Conservation (phyloP, 2,113 vertebrate species). For the Prochilodus magdalenae region DNA sequence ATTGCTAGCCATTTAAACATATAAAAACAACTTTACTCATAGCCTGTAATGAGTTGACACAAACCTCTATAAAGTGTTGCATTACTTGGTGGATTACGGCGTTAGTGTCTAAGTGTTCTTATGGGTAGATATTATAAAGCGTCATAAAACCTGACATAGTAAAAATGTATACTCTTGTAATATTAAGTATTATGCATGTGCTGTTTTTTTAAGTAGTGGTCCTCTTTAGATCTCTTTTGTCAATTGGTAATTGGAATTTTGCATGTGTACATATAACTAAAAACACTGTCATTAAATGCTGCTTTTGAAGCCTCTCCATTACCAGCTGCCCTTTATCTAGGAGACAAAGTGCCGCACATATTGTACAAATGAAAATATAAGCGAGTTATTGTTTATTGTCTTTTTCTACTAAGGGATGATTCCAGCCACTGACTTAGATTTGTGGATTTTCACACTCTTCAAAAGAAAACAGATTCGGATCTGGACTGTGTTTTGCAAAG, state of each 20-base stretch:
- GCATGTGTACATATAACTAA: not conserved
- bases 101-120: too few relatives aligned
- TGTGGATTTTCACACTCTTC: not conserved
- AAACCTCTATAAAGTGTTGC: too few relatives aligned
- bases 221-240: too few relatives aligned
- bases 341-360: not conserved
- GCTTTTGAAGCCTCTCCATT: not conserved
- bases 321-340: not conserved
- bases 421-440: conserved; percentile 1
- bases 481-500: not conserved
- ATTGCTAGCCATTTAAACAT: too few relatives aligned
- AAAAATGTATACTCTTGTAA: too few relatives aligned
- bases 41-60: too few relatives aligned
- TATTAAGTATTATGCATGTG: too few relatives aligned
- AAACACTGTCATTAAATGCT: not conserved
- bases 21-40: too few relatives aligned
- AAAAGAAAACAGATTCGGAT: not conserved
- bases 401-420: not conserved
- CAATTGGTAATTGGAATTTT: not conserved
- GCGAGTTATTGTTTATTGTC: not conserved
- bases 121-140: too few relatives aligned
- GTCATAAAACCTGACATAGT: too few relatives aligned
- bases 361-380: not conserved
- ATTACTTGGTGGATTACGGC: too few relatives aligned
- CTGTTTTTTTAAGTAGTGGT: not conserved